Conservation (phyloP, 2,888 invertebrate species). For the Heteromurus nitidus region DNA sequence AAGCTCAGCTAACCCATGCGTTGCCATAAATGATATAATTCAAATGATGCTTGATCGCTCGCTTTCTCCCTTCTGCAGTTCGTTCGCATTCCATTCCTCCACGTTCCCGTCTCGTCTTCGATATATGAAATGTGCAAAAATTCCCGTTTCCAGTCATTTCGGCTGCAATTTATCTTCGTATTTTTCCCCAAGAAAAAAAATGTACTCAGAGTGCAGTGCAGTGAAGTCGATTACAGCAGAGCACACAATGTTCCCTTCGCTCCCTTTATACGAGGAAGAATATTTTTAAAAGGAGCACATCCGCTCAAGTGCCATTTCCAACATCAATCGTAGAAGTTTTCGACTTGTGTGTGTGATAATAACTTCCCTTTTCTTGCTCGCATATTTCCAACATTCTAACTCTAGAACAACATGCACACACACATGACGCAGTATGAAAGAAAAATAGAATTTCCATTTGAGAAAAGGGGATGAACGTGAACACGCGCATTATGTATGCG, state of each 20-base stretch:
- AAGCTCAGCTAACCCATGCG: constrained; percentile 30
- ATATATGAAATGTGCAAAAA: constrained; percentile 22
- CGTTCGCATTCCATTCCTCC: constrained; percentile 50
- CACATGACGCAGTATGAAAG: no score
- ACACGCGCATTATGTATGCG: no score
- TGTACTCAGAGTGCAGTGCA: constrained; percentile 9
- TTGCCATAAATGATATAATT: constrained; percentile 42
- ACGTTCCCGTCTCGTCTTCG: constrained; percentile 12
- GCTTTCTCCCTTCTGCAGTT: no score
- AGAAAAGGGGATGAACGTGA: no score
- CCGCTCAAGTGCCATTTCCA: constrained; percentile 2
- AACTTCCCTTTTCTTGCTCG: neutral
- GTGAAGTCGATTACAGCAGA: constrained; percentile 50
- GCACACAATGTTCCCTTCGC: constrained; percentile 20
- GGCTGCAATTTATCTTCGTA: constrained; percentile 11
- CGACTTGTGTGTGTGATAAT: constrained; percentile 45
- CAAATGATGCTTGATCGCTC: constrained; percentile 43
- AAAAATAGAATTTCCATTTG: no score
- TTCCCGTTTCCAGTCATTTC: constrained; percentile 39
- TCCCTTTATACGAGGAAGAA: constrained; percentile 25
- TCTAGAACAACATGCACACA: no score
- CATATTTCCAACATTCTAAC: neutral
- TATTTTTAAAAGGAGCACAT: constrained; percentile 31
- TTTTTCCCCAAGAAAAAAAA: constrained; percentile 7
- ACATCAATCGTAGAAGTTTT: neutral